Percentiles rank a stretch among this genome's conserved stretches.
Conservation (phyloP, 2,797 vertebrate genomes). For the Sebastes alutus region DNA sequence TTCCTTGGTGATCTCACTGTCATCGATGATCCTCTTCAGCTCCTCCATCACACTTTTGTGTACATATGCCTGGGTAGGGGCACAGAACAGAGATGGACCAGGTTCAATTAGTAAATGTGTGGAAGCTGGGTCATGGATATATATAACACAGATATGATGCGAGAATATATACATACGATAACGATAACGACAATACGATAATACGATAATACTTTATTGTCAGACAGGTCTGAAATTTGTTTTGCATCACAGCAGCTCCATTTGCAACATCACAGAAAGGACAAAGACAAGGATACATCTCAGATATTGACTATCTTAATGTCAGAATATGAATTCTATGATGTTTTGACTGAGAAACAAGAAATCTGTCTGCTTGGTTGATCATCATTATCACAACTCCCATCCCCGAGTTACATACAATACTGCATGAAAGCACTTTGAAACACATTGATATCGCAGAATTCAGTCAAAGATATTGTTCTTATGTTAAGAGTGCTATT, state of each 20-base stretch:
- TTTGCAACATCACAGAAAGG: too few relatives aligned
- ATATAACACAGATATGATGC: not conserved
- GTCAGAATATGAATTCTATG: not conserved
- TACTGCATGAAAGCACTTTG: not conserved
- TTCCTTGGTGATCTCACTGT: conserved; percentile 99
- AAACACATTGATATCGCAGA: not conserved
- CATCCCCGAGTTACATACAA: accelerated
- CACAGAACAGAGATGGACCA: not conserved
- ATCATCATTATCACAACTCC: not conserved
- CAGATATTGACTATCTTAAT: not conserved
- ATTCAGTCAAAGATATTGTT: not conserved
- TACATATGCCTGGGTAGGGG: conserved; percentile 90
- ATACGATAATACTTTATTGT: too few relatives aligned
- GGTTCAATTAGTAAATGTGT: not conserved
- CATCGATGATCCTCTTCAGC: conserved; percentile 97
- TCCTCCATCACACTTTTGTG: conserved; percentile 99
- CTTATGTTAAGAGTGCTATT: too few relatives aligned
- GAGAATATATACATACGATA: not conserved
- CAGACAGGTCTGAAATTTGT: too few relatives aligned
- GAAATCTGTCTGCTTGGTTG: accelerated
- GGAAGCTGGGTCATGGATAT: not conserved
- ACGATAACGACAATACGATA: too few relatives aligned
- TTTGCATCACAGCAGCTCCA: too few relatives aligned
- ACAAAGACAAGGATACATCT: not conserved
- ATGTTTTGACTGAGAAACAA: not conserved